phyloP scores from a whole-genome alignment of 2,797 vertebrate species.

The Premnoplex brunnescens region DNA sequence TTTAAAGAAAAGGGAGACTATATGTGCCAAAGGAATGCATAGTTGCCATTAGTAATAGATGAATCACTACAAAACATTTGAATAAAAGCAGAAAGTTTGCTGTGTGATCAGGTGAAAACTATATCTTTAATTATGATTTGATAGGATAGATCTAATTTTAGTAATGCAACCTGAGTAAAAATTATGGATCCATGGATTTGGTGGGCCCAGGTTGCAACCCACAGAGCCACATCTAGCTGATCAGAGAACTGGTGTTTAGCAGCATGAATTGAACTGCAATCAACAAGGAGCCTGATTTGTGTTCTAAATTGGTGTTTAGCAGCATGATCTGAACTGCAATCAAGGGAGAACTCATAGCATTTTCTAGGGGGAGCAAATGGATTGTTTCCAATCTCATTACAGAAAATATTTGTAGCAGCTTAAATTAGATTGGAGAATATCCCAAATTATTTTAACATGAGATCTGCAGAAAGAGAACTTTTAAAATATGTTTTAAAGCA shows the following conservation, averaged over 20 bases:
- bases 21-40: not conserved
- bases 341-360: constrained; percentile 37
- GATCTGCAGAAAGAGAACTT: not conserved
- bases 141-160: not conserved
- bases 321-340: constrained; percentile 45
- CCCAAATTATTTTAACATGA: constrained; percentile 35
- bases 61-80: not conserved
- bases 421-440: constrained; percentile 48
- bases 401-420: constrained; percentile 53
- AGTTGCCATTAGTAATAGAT: not conserved
- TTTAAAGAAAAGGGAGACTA: constrained; percentile 8
- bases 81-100: not conserved
- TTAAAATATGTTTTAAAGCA: not conserved
- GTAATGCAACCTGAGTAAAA: not conserved
- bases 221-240: not conserved
- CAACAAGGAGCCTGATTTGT: constrained; percentile 61
- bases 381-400: constrained; percentile 42
- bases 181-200: not conserved
- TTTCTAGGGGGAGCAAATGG: constrained; percentile 51
- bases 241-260: constrained; percentile 32
- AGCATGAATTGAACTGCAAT: constrained; percentile 43
- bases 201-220: not conserved
- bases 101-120: not conserved
- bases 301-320: constrained; percentile 61
- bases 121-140: not conserved